Evolutionary conservation across 1,140 invertebrate genomes (phyloP).

Genomic region (Luehdorfia chinensis): DNA sequence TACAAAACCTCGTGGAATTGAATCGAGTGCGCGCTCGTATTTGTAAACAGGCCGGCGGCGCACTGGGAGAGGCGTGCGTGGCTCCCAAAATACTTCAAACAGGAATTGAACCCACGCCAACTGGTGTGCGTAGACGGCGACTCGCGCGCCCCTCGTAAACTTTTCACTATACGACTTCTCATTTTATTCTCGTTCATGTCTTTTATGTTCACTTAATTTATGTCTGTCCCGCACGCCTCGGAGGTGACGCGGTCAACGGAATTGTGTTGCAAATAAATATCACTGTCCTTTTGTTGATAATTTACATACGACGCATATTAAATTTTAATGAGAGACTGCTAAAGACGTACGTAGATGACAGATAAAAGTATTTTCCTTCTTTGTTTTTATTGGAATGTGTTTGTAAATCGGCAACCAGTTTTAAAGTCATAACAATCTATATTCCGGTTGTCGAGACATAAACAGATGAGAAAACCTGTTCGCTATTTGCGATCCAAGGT

Average conservation of each 20-base stretch:
- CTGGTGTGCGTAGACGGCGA: constrained; percentile 69
- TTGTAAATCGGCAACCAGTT: constrained; percentile 4
- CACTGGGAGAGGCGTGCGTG: constrained; percentile 46
- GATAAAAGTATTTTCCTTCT: background rate
- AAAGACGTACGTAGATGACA: background rate
- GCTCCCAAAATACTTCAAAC: constrained; percentile 70
- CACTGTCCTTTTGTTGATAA: constrained; percentile 14
- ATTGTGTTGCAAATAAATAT: constrained; percentile 32
- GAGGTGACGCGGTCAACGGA: constrained; percentile 26
- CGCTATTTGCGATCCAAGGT: constrained; percentile 26
- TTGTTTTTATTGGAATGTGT: constrained; percentile 1
- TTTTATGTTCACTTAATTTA: constrained; percentile 61
- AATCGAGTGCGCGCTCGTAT: constrained; percentile 68
- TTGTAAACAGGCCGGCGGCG: constrained; percentile 62
- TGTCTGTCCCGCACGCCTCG: constrained; percentile 25
- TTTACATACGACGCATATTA: constrained; percentile 16
- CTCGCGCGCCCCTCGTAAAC: constrained; percentile 59
- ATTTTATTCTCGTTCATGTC: constrained; percentile 62
- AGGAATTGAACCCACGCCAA: constrained; percentile 72
- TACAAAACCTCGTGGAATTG: constrained; percentile 66
- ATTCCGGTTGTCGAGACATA: constrained; percentile 9
- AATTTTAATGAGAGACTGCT: constrained; percentile 12
- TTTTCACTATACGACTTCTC: constrained; percentile 67
- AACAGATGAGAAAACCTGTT: constrained; percentile 21
- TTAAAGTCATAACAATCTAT: constrained; percentile 15